Evolutionary conservation across 2,113 vertebrate genomes (phyloP).

Genomic region (rat (Rattus norvegicus)): DNA sequence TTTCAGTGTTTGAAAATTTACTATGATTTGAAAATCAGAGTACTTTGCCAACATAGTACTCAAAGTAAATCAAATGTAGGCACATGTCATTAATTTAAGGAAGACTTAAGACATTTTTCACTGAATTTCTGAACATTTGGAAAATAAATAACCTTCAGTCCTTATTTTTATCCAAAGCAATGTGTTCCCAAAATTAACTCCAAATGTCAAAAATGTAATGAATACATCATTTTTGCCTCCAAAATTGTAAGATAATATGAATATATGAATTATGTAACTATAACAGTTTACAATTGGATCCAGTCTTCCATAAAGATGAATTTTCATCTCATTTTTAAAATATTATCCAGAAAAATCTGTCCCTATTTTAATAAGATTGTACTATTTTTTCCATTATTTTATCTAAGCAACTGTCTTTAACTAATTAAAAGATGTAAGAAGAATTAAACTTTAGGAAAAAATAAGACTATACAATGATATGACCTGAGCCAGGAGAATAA

Average conservation of each 20-base stretch:
- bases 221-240: not conserved
- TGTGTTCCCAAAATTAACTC: slow-evolving; percentile 48
- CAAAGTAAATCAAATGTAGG: not conserved
- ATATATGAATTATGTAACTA: not conserved
- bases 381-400: not conserved
- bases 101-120: not conserved
- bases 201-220: not conserved
- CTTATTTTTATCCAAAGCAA: not conserved
- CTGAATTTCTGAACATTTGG: slow-evolving; percentile 48
- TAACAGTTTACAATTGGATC: too few relatives aligned
- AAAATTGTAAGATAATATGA: not conserved
- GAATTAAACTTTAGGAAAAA: not conserved
- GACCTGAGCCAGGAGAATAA: not conserved
- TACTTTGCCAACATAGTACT: not conserved
- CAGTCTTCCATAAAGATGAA: not conserved
- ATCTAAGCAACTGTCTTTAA: not conserved
- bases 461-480: not conserved
- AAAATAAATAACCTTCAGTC: not conserved
- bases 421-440: not conserved
- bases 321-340: not conserved
- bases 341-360: not conserved
- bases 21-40: slow-evolving; percentile 8
- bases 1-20: slow-evolving; percentile 5
- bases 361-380: not conserved
- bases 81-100: slow-evolving; percentile 5